Base-by-base conservation (phyloP, 2,113 vertebrate genomes). In the Aptenodytes forsteri region DNA sequence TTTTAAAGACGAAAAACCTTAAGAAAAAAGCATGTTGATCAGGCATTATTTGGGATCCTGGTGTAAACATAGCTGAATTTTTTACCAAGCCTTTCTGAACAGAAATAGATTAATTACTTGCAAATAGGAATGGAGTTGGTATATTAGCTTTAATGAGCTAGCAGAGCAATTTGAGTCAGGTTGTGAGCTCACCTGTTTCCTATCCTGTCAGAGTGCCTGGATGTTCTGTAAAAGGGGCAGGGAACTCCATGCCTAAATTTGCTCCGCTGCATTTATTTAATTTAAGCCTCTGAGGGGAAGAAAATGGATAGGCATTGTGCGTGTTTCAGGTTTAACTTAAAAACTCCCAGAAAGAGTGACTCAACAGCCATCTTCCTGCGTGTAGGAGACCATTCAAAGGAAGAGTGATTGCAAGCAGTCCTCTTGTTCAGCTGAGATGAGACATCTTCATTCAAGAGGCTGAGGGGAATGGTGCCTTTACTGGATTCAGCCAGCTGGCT, bases 341-440 rank as follows among this genome's bases (percentile, higher is more conserved):
- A 47, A 89, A 29, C 47, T 87, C 22, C 54, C 55, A 49, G 16
- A 20, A 40, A 16, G 29, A 52, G 26, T 29, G 34, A 62, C 46
- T 14, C 8, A 79, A 47, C 11, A 34, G 18, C 27, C 6, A 22
- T 49, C 50, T 38, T 50, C 65, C 67, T 50, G 19, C 3, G 3
- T 6, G 42, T 42, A 50, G 42, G 21, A 89, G 26, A 50, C 40
- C 52, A 26, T 6, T 23, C 17, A 36, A 67, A 54, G 42, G 18
- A 75, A 5, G 4, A 25, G 11, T 2, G 21, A 19, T 3, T 71
- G 27, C 42, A 76, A 42, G 26, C 17, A n/a, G 8, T 15, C 32
- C 46, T 90, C 69, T 19, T 0, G 0, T 34, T 64, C 38, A n/a
- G 62, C 38, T 5, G 1, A 2, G 4, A 27, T 21, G 18, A 16